Evolutionary conservation across 2,888 invertebrate genomes (phyloP), one percentile per base, ranked within the genome.

Genomic region (Linyphia triangularis): DNA sequence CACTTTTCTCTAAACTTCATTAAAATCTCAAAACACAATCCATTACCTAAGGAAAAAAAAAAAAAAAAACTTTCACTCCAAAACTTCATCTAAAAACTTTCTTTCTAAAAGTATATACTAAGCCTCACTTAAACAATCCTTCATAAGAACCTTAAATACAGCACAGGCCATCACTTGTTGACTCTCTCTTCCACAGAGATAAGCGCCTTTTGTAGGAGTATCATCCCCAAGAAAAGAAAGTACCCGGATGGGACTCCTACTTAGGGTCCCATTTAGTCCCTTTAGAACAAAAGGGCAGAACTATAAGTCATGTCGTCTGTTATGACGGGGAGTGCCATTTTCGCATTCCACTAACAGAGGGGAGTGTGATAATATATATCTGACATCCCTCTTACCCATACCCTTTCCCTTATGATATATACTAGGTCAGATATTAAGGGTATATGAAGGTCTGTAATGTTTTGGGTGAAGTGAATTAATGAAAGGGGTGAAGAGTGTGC

Each of bases 301-400:
- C 30, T 63, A 72, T 72, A 82, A 26, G 28, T 72, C 72, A 82
- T 37, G 70, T 63, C 82, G 22, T 13, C 37, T 30, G 40, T 43
- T 26, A 16, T 72, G 63, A 61, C 43, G 72, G 30, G 57, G 59
- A 28, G 33, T 28, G 19, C 28, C 63, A 33, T 81, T 69, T 63
- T 59, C 57, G 5, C 57, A 63, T 72, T 82, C 82, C 63, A 37
- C n/a, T 24, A 57, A 57, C 57, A 24, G 28, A 67, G 30, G 40
- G n/a, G 37, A 59, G 26, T 61, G 63, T 40, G 43, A 82, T 72
- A 82, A 61, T 51, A 72, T 63, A 61, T 72, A 33, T 72, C 33
- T 22, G 28, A 40, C 22, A 70, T 70, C 72, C 57, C 65, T 30
- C 22, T n/a, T 9, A 10, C 6, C 59, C 22, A 59, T 59, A 7